Percentiles rank a stretch among this genome's conserved stretches.
Evolutionary conservation across 2,113 vertebrate species (phyloP).

Genomic region (Microtus richardsoni): DNA sequence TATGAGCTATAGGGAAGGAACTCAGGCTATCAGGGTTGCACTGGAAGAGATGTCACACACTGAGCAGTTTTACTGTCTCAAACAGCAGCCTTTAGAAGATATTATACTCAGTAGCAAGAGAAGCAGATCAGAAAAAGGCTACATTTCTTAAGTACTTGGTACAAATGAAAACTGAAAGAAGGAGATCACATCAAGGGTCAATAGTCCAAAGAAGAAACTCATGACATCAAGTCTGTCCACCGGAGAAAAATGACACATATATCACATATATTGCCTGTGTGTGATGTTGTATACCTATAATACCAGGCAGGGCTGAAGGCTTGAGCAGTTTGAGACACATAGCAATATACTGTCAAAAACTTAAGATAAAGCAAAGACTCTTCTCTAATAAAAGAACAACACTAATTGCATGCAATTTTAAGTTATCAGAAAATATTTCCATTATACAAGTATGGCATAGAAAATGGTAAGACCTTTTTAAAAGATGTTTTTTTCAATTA

Average conservation of each 20-base stretch:
- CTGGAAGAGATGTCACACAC: not conserved
- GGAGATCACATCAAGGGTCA: not conserved
- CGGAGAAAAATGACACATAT: not conserved
- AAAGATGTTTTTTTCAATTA: not conserved
- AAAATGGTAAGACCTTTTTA: not conserved
- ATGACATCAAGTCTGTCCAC: not conserved
- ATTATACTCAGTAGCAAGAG: not conserved
- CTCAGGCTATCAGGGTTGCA: not conserved
- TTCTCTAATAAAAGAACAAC: not conserved
- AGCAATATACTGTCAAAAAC: not conserved
- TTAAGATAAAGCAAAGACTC: not conserved
- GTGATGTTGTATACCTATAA: not conserved
- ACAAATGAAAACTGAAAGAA: not conserved
- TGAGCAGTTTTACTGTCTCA: not conserved
- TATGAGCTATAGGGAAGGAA: not conserved
- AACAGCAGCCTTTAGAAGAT: not conserved
- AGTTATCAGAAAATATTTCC: not conserved
- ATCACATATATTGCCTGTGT: not conserved
- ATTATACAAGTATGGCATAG: not conserved
- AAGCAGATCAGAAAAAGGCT: not conserved
- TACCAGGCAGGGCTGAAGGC: not conserved
- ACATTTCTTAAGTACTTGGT: not conserved
- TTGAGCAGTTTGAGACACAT: not conserved
- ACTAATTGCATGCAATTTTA: not conserved
- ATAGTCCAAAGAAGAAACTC: not conserved